A percentile compares a stretch with the other conserved stretches of the same genome.
Conservation (phyloP, 2,797 vertebrate genomes). For the Falco cherrug region DNA sequence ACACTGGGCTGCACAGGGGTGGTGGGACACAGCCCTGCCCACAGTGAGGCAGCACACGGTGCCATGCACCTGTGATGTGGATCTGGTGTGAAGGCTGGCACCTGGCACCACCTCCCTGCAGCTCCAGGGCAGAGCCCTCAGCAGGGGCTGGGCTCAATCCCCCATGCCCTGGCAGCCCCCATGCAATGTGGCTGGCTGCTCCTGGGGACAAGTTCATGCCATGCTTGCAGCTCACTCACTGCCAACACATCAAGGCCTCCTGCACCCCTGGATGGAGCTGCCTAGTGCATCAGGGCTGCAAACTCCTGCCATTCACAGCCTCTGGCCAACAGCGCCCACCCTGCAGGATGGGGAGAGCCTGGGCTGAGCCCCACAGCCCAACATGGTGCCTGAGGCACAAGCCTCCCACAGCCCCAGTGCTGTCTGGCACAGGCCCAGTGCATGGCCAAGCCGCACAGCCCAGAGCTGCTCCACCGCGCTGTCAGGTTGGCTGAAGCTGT, state of each 20-base stretch:
- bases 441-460: too few species aligned
- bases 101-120: accelerated
- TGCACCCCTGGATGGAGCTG: neutral
- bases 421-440: accelerated
- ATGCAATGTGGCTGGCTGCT: accelerated
- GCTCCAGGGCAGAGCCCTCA: neutral
- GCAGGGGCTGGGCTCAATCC: neutral
- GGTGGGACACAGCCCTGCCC: neutral
- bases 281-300: accelerated
- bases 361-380: neutral
- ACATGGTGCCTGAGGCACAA: accelerated
- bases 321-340: too few species aligned
- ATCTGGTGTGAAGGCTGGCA: neutral
- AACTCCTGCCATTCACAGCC: neutral
- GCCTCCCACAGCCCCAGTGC: accelerated
- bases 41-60: neutral
- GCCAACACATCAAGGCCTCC: neutral
- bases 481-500: neutral
- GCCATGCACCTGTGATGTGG: neutral
- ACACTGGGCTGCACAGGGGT: accelerated
- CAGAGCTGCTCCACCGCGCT: neutral
- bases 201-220: neutral
- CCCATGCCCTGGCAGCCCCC: neutral
- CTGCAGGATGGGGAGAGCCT: accelerated
- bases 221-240: accelerated